Percentiles rank a stretch among this genome's conserved stretches.
Evolutionary conservation across 2,797 vertebrate species (phyloP).

Genomic region (Vireo griseus): DNA sequence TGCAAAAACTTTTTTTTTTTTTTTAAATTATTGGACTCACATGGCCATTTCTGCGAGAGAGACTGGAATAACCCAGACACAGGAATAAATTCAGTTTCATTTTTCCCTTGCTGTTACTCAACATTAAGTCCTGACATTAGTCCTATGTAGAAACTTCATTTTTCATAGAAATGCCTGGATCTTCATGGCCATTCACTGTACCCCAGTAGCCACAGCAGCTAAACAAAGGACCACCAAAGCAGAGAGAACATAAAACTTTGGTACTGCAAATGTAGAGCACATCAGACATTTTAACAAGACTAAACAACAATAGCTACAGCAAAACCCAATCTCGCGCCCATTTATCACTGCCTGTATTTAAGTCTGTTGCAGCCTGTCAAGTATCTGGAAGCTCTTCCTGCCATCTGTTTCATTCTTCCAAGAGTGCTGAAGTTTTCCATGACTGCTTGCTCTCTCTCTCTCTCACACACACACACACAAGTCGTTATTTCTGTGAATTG

Average conservation of each 20-base stretch:
- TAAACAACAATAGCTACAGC: background rate
- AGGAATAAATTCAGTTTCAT: background rate
- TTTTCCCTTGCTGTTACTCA: background rate
- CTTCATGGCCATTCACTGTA: background rate
- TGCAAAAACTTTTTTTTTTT: background rate
- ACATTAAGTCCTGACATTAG: background rate
- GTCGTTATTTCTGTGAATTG: background rate
- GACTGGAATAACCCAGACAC: background rate
- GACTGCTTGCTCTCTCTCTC: background rate
- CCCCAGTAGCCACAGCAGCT: background rate
- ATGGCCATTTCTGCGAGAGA: background rate
- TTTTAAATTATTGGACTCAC: background rate
- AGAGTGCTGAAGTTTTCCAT: conserved; percentile 13
- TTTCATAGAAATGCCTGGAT: background rate
- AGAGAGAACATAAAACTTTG: background rate
- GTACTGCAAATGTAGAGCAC: background rate
- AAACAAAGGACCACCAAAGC: background rate
- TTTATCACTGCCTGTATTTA: conserved; percentile 24
- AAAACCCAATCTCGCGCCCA: background rate
- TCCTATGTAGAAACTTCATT: background rate
- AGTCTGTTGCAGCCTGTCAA: conserved; percentile 44
- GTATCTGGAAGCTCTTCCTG: conserved; percentile 55
- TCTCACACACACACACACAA: background rate
- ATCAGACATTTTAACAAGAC: background rate
- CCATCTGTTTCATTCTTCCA: conserved; percentile 55